phyloP scores from a whole-genome alignment of 2,113 vertebrate species.

The Orycteropus afer region DNA sequence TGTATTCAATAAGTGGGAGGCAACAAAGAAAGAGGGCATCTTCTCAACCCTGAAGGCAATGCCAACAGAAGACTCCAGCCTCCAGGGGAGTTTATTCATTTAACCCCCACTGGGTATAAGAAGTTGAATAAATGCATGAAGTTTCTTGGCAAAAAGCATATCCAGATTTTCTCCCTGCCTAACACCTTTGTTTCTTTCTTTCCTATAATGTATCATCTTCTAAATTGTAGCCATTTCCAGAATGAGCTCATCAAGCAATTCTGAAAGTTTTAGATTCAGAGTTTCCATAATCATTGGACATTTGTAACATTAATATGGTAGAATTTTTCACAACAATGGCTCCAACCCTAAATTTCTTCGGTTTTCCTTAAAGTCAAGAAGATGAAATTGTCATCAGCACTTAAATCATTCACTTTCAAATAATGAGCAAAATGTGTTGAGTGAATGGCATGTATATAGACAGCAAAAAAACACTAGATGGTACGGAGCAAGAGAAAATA shows the following conservation, averaged over 20 bases:
- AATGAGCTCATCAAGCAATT: neutral
- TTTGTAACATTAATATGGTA: neutral
- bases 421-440: neutral
- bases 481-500: neutral
- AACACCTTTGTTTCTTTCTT: neutral
- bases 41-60: neutral
- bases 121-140: neutral
- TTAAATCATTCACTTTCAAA: neutral
- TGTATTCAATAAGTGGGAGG: slow-evolving; percentile 3
- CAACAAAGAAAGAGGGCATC: neutral
- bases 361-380: neutral
- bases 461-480: neutral
- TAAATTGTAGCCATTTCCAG: neutral
- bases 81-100: neutral
- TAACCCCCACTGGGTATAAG: neutral
- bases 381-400: neutral
- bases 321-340: neutral
- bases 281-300: neutral
- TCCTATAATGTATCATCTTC: neutral
- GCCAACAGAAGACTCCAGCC: neutral
- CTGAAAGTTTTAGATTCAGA: neutral
- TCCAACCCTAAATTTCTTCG: neutral
- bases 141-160: slow-evolving; percentile 5
- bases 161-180: neutral
- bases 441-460: rapidly evolving